These are phyloP conservation scores for Enteromius viviparus DNA, from an alignment of 2,797 vertebrate species.

Conservation along the genomic window DNA sequence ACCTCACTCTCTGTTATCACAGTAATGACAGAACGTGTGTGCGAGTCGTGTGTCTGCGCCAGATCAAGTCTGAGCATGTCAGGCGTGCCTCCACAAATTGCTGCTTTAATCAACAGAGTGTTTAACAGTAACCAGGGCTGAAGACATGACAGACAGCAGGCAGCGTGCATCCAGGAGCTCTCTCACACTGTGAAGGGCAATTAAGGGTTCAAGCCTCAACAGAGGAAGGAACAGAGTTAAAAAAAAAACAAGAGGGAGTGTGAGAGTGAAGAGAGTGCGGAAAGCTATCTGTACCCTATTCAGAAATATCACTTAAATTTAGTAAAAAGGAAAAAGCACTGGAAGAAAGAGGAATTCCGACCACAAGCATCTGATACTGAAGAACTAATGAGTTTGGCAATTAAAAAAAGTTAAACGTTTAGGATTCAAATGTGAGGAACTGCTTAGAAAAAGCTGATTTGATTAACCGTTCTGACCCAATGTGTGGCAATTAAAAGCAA, in stretches of 20 bases:
- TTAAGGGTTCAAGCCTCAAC: slow-evolving; percentile 50
- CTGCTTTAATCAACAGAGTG: slow-evolving; percentile 59
- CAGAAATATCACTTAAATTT: background rate
- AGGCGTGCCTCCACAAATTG: slow-evolving; percentile 57
- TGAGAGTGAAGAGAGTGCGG: background rate
- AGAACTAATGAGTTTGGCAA: background rate
- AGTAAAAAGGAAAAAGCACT: background rate
- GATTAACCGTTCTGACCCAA: background rate
- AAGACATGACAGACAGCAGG: slow-evolving; percentile 55
- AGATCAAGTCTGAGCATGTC: slow-evolving; percentile 53
- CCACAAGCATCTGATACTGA: background rate
- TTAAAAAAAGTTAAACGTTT: background rate
- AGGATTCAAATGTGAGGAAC: background rate
- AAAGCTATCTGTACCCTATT: background rate
- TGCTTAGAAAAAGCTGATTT: background rate
- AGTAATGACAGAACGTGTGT: slow-evolving; percentile 43
- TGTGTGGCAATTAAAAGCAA: no score
- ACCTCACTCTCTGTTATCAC: slow-evolving; percentile 44
- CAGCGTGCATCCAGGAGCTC: slow-evolving; percentile 40
- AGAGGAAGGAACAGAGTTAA: slow-evolving; percentile 3
- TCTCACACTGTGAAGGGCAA: slow-evolving; percentile 35
- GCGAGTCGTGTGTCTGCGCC: slow-evolving; percentile 19
- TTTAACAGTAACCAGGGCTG: slow-evolving; percentile 60
- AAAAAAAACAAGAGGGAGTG: slow-evolving; percentile 13
- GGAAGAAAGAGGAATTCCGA: background rate